Evolutionary conservation across 1,140 invertebrate genomes (phyloP).

Genomic region (Araneus ventricosus): DNA sequence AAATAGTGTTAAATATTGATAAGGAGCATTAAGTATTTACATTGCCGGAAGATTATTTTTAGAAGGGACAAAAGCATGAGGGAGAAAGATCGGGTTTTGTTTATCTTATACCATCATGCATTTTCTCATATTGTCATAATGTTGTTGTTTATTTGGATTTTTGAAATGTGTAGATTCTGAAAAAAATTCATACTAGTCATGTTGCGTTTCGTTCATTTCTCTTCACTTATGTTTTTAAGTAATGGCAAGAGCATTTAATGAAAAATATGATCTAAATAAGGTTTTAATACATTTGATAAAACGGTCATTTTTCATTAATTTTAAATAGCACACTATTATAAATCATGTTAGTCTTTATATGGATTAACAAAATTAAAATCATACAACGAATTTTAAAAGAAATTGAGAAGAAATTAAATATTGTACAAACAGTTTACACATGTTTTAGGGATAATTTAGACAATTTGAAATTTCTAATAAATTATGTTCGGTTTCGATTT

Average conservation of each 20-base stretch:
- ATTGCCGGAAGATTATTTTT: conserved; percentile 60
- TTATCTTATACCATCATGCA: not conserved
- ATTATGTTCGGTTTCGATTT: no score
- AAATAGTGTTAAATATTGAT: conserved; percentile 66
- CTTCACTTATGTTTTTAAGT: not conserved
- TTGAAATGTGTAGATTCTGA: not conserved
- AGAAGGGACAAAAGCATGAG: conserved; percentile 12
- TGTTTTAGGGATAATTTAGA: no score
- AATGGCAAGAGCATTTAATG: not conserved
- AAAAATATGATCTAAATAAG: no score
- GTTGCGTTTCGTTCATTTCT: not conserved
- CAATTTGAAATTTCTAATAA: no score
- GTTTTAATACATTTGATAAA: no score
- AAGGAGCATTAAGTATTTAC: conserved; percentile 71
- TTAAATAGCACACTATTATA: no score
- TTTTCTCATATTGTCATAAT: not conserved
- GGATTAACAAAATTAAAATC: not conserved
- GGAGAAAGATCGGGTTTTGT: conserved; percentile 18
- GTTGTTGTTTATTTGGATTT: conserved; percentile 8
- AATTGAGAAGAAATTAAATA: no score
- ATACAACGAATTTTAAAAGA: not conserved
- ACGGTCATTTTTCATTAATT: no score
- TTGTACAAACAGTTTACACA: no score
- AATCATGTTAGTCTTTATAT: no score
- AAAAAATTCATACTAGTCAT: not conserved